phyloP scores from a whole-genome alignment of 1,140 invertebrate genomes.

The Heliconius eleuchia region DNA sequence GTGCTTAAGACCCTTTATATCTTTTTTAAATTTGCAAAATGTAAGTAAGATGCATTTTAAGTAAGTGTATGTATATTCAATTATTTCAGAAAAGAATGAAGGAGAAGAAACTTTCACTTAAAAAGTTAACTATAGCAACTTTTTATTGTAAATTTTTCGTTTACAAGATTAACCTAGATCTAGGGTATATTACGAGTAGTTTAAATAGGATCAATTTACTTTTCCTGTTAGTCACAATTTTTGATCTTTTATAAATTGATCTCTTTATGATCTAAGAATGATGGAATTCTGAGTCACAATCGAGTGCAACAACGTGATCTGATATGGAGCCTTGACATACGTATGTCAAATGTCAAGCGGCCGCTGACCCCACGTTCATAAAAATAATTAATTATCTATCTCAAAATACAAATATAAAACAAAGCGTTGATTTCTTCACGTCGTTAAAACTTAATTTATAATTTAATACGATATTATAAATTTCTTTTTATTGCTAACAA shows the following conservation, averaged over 20 bases:
- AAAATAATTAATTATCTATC: background rate
- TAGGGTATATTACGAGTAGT: background rate
- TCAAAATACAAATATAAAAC: background rate
- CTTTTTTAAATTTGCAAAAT: background rate
- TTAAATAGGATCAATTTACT: background rate
- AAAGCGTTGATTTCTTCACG: background rate
- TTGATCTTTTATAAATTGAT: conserved; percentile 2
- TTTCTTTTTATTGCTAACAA: background rate
- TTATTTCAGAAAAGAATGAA: too few relatives aligned
- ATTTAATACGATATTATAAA: background rate
- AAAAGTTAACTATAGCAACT: too few relatives aligned
- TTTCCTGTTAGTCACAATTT: background rate
- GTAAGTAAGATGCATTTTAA: too few relatives aligned
- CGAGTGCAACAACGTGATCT: conserved; percentile 35
- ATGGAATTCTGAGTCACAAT: conserved; percentile 24
- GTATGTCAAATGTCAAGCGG: conserved; percentile 75
- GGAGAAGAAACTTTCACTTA: too few relatives aligned
- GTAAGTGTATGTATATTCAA: too few relatives aligned
- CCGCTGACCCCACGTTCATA: conserved; percentile 48
- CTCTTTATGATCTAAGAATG: conserved; percentile 1
- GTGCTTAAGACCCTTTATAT: background rate
- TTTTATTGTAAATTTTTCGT: too few relatives aligned
- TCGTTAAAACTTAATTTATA: background rate
- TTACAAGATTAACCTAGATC: too few relatives aligned
- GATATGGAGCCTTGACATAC: conserved; percentile 70